A percentile compares a stretch with the other conserved stretches of the same genome.
These are phyloP conservation scores for Campylomormyrus tamandua DNA, from an alignment of 2,113 vertebrate genomes.

Conservation along the genomic window DNA sequence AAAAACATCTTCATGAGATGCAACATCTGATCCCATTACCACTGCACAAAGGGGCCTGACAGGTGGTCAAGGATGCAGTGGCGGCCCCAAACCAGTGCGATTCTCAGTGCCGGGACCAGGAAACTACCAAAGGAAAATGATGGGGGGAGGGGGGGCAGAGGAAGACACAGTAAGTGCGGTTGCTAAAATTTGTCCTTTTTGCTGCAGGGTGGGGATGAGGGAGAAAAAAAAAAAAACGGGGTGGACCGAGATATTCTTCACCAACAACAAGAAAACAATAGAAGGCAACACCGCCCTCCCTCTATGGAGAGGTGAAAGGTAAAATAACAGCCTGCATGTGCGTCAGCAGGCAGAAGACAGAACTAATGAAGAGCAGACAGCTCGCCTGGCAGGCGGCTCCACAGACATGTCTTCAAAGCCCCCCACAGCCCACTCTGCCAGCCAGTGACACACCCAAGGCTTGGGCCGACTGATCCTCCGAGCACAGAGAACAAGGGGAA, in stretches of 20 bases:
- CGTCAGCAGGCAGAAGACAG: not conserved
- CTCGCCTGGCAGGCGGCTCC: not conserved
- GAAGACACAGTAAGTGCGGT: not conserved
- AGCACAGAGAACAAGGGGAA: not conserved
- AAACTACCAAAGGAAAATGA: not conserved
- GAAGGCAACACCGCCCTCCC: not conserved
- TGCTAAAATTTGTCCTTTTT: not conserved
- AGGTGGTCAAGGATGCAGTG: not conserved
- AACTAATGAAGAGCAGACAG: not conserved
- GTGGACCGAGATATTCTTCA: not conserved
- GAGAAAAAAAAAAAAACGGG: not conserved
- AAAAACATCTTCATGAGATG: not conserved
- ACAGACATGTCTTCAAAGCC: not conserved
- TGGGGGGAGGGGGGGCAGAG: not conserved
- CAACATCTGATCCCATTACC: not conserved
- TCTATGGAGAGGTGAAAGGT: not conserved
- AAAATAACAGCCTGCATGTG: not conserved
- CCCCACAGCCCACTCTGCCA: not conserved
- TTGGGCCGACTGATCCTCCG: not conserved
- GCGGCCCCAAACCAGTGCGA: not conserved
- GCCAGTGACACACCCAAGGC: not conserved
- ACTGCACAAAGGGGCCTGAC: not conserved
- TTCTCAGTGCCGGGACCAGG: too few relatives aligned
- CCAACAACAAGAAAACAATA: not conserved
- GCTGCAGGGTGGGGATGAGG: not conserved